phyloP scores from a whole-genome alignment of 1,140 invertebrate species.

The Lepidurus couesii region DNA sequence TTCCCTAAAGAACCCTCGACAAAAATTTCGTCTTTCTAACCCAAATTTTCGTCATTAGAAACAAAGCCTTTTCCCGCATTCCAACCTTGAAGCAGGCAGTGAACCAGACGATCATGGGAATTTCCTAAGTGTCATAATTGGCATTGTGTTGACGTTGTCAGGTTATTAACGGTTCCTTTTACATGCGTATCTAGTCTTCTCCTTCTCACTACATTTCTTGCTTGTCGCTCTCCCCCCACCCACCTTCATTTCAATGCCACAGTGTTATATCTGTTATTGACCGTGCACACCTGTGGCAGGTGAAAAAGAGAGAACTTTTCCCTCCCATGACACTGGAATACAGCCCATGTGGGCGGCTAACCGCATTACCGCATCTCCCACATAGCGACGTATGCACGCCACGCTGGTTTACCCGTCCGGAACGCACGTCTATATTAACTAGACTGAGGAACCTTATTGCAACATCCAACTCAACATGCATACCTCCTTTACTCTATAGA shows the following conservation, averaged over 20 bases:
- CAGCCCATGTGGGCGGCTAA: neutral
- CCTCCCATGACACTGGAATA: neutral
- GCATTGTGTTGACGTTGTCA: neutral
- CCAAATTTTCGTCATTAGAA: neutral
- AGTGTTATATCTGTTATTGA: neutral
- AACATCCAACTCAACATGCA: too few species aligned
- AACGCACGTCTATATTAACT: too few species aligned
- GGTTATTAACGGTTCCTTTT: neutral
- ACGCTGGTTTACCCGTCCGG: too few species aligned
- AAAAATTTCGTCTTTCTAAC: neutral
- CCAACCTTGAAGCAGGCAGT: neutral
- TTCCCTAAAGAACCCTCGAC: neutral
- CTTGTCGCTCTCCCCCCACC: neutral
- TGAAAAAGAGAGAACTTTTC: neutral
- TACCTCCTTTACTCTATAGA: too few species aligned
- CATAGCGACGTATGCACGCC: too few species aligned
- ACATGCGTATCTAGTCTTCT: neutral
- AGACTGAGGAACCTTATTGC: too few species aligned
- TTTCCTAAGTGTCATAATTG: neutral
- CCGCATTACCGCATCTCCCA: neutral
- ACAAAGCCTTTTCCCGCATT: neutral
- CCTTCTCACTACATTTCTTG: neutral
- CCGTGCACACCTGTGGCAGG: neutral
- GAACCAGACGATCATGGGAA: neutral
- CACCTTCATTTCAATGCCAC: constrained; percentile 1